phyloP scores from a whole-genome alignment of 2,888 invertebrate species.

The Andrena flavipes region DNA sequence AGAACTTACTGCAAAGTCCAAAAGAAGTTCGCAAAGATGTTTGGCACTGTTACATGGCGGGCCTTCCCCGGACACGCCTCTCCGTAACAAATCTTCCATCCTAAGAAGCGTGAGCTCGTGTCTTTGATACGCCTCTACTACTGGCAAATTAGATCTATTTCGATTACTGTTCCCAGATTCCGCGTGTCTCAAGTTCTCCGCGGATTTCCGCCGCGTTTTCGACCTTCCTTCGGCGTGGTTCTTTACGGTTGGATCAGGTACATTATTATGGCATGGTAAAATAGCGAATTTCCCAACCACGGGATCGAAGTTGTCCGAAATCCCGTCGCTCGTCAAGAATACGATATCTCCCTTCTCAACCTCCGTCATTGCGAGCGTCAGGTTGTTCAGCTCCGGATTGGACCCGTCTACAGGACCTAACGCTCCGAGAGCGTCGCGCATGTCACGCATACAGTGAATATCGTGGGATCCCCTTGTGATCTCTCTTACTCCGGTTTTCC shows the following conservation, averaged over 20 bases:
- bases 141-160: constrained; percentile 86
- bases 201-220: constrained; percentile 74
- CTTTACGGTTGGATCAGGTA: constrained; percentile 63
- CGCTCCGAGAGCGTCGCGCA: constrained; percentile 95
- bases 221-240: constrained; percentile 69
- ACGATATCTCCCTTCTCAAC: constrained; percentile 93
- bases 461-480: constrained; percentile 94
- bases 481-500: constrained; percentile 90
- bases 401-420: constrained; percentile 94
- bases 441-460: constrained; percentile 92
- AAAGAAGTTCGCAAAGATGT: constrained; percentile 89
- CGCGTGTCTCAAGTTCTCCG: constrained; percentile 74
- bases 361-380: constrained; percentile 93
- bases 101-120: constrained; percentile 91
- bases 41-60: constrained; percentile 88
- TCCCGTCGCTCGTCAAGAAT: constrained; percentile 95
- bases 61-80: constrained; percentile 89
- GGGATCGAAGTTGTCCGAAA: constrained; percentile 96
- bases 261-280: constrained; percentile 78
- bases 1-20: constrained; percentile 90
- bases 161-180: constrained; percentile 71
- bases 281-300: constrained; percentile 95
- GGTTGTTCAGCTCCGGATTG: constrained; percentile 94
- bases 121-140: constrained; percentile 90
- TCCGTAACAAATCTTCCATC: constrained; percentile 90